A percentile compares a stretch with the other conserved stretches of the same genome.
phyloP scores from a whole-genome alignment of 2,797 vertebrate genomes.

The Cuculus canorus region DNA sequence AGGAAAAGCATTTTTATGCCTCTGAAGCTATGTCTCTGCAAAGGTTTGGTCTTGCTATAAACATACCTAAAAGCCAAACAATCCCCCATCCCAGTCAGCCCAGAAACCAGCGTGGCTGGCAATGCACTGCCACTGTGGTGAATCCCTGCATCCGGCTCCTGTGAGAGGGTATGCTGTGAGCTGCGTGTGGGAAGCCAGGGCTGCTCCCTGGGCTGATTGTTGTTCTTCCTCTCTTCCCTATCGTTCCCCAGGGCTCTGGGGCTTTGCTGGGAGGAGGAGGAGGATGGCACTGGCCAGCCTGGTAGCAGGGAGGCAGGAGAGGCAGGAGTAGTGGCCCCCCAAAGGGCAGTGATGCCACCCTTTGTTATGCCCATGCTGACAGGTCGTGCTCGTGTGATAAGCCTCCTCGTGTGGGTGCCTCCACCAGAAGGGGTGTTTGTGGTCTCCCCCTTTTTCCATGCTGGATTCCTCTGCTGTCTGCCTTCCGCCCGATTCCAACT shows the following conservation, averaged over 20 bases:
- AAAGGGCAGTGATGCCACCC: neutral
- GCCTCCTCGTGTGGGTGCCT: neutral
- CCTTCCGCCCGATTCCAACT: neutral
- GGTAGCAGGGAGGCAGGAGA: no score
- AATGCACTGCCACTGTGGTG: rapidly evolving
- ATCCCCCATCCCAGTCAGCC: neutral
- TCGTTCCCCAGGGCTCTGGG: rapidly evolving
- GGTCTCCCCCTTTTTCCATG: neutral
- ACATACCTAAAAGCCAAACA: neutral
- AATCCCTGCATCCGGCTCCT: neutral
- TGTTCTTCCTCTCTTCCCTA: neutral
- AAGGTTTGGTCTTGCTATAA: neutral
- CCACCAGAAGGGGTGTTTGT: neutral
- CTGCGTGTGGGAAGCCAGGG: neutral
- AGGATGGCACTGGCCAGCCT: neutral
- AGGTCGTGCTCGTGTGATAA: rapidly evolving
- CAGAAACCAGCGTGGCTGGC: neutral
- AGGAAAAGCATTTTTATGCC: neutral
- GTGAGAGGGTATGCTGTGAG: rapidly evolving
- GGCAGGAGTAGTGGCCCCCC: neutral
- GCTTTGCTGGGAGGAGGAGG: neutral
- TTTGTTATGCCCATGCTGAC: neutral
- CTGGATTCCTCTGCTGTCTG: neutral
- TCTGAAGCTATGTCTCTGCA: neutral
- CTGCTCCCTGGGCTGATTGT: neutral